These are phyloP conservation scores for Drosophila nigromelanica DNA, from an alignment of 1,140 invertebrate genomes.

Conservation along the genomic window DNA sequence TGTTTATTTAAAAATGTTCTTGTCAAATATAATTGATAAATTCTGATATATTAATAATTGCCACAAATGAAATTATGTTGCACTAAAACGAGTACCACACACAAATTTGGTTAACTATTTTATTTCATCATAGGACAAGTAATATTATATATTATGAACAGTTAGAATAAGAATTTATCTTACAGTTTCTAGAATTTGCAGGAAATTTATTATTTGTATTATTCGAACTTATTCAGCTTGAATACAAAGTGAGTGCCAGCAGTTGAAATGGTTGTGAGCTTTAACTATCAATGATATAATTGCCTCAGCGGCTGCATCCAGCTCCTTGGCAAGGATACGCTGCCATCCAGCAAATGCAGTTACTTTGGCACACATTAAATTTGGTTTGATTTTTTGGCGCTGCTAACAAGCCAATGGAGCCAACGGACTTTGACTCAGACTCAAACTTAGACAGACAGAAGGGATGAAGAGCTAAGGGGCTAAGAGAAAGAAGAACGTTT, in stretches of 20 bases:
- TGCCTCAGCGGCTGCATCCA: slow-evolving; percentile 38
- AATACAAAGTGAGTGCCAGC: not conserved
- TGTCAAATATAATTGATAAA: no score
- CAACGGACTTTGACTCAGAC: not conserved
- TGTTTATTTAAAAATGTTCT: no score
- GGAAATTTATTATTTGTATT: no score
- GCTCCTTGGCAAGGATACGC: slow-evolving; percentile 31
- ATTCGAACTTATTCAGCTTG: no score
- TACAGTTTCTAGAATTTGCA: no score
- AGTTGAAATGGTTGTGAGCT: slow-evolving; percentile 12
- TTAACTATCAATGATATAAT: slow-evolving; percentile 48
- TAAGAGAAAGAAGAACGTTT: slow-evolving; percentile 1
- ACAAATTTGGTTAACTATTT: no score
- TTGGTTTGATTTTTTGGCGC: slow-evolving; percentile 52
- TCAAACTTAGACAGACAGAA: not conserved
- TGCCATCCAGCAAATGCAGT: slow-evolving; percentile 47
- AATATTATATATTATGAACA: no score
- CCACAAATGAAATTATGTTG: no score
- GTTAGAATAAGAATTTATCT: no score
- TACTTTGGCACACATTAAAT: slow-evolving; percentile 57
- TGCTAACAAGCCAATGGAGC: slow-evolving; percentile 2
- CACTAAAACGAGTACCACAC: no score
- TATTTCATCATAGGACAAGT: no score
- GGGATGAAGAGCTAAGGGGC: not conserved
- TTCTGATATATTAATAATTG: no score